Conservation (phyloP, 2,797 vertebrate genomes). For the Cyprinodon diabolis region DNA sequence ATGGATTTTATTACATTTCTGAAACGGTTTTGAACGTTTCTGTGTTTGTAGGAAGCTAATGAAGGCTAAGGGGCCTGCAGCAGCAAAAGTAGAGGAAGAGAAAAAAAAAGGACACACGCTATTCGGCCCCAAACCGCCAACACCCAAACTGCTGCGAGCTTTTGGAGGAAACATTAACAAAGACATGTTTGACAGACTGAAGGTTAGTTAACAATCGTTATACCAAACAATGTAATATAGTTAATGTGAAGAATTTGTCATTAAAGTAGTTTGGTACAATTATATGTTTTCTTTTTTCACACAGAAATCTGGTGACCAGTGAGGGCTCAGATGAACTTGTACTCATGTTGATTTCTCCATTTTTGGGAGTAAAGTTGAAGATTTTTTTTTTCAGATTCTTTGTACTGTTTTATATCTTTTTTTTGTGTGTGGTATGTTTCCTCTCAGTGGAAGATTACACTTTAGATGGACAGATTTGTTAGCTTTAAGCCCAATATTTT, state of each 20-base stretch:
- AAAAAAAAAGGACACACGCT: conserved; percentile 78
- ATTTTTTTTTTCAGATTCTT: conserved; percentile 17
- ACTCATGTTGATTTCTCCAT: conserved; percentile 30
- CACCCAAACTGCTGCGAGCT: conserved; percentile 77
- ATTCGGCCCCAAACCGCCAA: conserved; percentile 72
- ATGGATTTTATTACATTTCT: neutral
- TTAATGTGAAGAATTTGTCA: neutral
- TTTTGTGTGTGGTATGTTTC: neutral
- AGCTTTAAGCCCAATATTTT: neutral
- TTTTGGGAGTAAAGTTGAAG: conserved; percentile 58
- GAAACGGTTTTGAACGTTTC: neutral
- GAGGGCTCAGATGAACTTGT: neutral
- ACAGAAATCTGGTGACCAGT: conserved; percentile 17
- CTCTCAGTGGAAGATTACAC: neutral
- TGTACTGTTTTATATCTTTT: conserved; percentile 29
- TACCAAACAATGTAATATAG: too few species aligned
- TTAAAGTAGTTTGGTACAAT: neutral
- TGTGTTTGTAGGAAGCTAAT: conserved; percentile 74
- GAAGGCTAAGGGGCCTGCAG: conserved; percentile 79
- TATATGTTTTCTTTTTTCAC: neutral
- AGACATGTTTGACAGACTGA: conserved; percentile 20
- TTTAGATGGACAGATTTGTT: neutral
- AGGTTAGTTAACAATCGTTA: conserved; percentile 33
- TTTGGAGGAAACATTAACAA: conserved; percentile 58
- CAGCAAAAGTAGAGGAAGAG: conserved; percentile 68